phyloP scores from a whole-genome alignment of 2,113 vertebrate species.

The Neogobius melanostomus region DNA sequence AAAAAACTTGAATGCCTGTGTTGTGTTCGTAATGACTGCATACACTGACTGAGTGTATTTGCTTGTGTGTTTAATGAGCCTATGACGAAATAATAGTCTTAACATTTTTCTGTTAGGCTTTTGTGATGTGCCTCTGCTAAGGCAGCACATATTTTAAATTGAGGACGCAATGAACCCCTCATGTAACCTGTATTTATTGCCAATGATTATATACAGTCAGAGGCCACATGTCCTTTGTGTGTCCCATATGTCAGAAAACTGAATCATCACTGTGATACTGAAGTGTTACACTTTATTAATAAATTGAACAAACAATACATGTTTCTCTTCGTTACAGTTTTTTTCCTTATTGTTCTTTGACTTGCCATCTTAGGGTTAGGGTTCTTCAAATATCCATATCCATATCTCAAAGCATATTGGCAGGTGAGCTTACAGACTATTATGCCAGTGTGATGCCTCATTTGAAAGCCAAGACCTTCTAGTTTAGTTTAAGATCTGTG shows the following conservation, averaged over 20 bases:
- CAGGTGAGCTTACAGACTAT: no score
- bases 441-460: no score
- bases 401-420: no score
- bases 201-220: conserved; percentile 12
- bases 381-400: no score
- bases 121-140: not conserved
- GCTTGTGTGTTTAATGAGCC: not conserved
- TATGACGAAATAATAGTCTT: not conserved
- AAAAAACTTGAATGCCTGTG: not conserved
- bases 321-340: no score
- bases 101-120: not conserved
- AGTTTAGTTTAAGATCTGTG: no score
- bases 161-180: no score
- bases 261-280: conserved; percentile 35
- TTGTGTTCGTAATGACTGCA: not conserved
- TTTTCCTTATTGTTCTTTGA: no score
- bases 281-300: conserved; percentile 45
- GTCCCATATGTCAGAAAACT: conserved; percentile 16
- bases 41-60: not conserved
- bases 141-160: no score
- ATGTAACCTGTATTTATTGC: conserved; percentile 19
- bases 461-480: no score
- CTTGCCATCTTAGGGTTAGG: no score
- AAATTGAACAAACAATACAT: conserved; percentile 13
- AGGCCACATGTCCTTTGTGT: conserved; percentile 10